phyloP scores from a whole-genome alignment of 2,113 vertebrate species.

The Dromas ardeola region DNA sequence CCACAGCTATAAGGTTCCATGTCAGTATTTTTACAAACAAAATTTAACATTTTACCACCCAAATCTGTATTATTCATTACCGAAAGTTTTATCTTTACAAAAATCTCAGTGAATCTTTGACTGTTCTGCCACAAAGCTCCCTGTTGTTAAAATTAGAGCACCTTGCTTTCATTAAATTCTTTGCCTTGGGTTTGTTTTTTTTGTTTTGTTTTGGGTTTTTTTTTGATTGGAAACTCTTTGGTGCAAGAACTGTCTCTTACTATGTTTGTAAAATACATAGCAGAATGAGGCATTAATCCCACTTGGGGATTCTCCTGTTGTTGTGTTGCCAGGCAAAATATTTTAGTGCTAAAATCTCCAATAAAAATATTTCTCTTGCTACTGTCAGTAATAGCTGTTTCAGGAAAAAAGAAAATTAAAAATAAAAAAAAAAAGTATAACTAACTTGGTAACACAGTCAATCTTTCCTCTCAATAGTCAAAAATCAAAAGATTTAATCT shows the following conservation, averaged over 20 bases:
- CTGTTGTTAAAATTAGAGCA: neutral
- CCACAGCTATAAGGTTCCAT: neutral
- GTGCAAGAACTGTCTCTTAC: neutral
- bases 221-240: neutral
- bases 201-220: neutral
- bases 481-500: constrained; percentile 62
- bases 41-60: neutral
- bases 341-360: neutral
- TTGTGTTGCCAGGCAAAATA: neutral
- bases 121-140: neutral
- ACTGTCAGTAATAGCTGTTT: neutral
- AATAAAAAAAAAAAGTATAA: neutral
- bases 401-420: neutral
- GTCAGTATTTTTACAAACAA: neutral
- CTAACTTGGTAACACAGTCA: neutral
- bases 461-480: constrained; percentile 20
- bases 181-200: neutral
- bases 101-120: neutral
- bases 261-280: neutral
- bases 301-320: neutral
- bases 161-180: neutral
- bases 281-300: neutral
- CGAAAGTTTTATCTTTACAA: neutral
- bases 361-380: neutral
- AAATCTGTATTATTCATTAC: neutral